Conservation (phyloP, 2,888 invertebrate genomes). For the Zaprionus obscuricornis region DNA sequence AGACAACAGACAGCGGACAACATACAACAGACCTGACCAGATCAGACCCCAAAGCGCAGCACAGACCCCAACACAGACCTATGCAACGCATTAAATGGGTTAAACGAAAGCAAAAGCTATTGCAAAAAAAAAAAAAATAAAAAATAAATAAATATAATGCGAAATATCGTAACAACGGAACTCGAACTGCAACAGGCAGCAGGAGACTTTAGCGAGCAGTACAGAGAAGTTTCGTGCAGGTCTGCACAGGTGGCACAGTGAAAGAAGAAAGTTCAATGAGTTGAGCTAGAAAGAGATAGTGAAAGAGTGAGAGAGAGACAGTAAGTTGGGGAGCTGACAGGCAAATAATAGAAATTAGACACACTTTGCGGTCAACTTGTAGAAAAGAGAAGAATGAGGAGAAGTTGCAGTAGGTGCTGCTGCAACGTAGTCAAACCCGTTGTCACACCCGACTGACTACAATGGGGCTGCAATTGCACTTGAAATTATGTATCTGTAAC, state of each 20-base stretch:
- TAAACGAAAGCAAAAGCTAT: constrained; percentile 75
- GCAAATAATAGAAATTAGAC: constrained; percentile 71
- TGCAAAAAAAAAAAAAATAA: constrained; percentile 24
- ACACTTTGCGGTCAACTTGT: constrained; percentile 67
- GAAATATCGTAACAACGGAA: constrained; percentile 73
- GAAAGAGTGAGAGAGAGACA: background rate
- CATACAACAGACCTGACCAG: constrained; percentile 9
- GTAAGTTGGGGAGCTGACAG: constrained; percentile 17
- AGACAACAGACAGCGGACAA: constrained; percentile 3
- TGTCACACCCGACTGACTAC: constrained; percentile 63
- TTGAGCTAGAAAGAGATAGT: background rate
- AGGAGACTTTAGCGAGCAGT: background rate
- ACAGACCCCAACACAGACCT: background rate
- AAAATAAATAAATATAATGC: constrained; percentile 38
- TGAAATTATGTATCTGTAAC: constrained; percentile 47
- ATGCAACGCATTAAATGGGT: constrained; percentile 72
- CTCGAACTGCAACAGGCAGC: constrained; percentile 18
- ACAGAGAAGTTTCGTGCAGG: constrained; percentile 16
- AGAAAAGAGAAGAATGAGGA: background rate
- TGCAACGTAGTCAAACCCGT: constrained; percentile 47
- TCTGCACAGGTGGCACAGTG: constrained; percentile 68
- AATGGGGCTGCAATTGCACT: constrained; percentile 56
- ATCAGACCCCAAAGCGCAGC: background rate
- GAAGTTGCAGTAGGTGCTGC: background rate
- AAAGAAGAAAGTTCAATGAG: constrained; percentile 73